phyloP scores from a whole-genome alignment of 2,888 invertebrate genomes.

The Catonia carolina region DNA sequence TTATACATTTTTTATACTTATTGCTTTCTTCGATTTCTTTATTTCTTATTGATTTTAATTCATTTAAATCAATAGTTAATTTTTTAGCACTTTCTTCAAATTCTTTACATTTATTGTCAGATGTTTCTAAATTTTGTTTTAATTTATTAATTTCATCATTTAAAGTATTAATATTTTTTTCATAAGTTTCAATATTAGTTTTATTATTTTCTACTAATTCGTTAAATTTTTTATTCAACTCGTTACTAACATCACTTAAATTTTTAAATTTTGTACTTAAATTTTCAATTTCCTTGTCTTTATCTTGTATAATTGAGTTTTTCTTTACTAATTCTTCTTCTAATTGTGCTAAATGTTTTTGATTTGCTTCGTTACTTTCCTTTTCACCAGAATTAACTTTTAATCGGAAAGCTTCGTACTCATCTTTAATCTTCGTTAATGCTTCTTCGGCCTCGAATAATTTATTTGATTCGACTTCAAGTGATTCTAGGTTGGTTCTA shows the following conservation, averaged over 20 bases:
- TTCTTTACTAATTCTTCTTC: background rate
- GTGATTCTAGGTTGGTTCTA: conserved; percentile 43
- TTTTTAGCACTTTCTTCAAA: conserved; percentile 15
- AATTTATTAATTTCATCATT: conserved; percentile 18
- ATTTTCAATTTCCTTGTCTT: conserved; percentile 48
- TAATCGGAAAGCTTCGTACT: conserved; percentile 1
- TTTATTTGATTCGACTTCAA: conserved; percentile 50
- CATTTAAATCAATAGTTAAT: conserved; percentile 43
- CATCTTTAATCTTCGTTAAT: conserved; percentile 48
- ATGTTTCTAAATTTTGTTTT: background rate
- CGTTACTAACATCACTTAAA: conserved; percentile 36
- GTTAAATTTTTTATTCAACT: conserved; percentile 32
- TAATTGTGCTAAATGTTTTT: conserved; percentile 22
- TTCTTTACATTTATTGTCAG: conserved; percentile 6
- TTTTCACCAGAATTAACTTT: conserved; percentile 43
- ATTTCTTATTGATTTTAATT: conserved; percentile 43
- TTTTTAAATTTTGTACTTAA: conserved; percentile 44
- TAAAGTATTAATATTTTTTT: conserved; percentile 20
- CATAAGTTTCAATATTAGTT: conserved; percentile 9
- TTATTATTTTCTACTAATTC: conserved; percentile 25
- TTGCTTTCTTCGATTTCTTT: conserved; percentile 39
- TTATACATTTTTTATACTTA: conserved; percentile 29
- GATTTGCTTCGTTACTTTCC: conserved; percentile 41
- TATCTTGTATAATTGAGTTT: conserved; percentile 37
- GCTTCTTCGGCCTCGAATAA: conserved; percentile 60